A percentile compares a stretch with the other conserved stretches of the same genome.
These are phyloP conservation scores for Glomeris maerens DNA, from an alignment of 1,140 invertebrate genomes.

Conservation along the genomic window DNA sequence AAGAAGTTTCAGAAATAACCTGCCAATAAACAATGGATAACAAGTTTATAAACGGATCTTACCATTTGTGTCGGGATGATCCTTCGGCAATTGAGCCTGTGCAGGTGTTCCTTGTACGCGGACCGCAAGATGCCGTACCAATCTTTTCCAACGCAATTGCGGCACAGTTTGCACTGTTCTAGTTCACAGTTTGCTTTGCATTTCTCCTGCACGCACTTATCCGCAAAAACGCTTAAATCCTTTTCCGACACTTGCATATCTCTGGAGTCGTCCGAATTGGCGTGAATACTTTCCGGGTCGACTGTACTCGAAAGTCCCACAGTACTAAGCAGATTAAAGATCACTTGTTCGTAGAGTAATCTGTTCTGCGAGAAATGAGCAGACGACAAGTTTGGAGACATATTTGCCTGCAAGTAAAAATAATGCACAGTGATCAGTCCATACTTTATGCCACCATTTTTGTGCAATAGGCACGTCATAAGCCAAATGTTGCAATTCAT, in stretches of 20 bases:
- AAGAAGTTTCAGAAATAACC: constrained; percentile 12
- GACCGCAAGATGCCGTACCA: constrained; percentile 42
- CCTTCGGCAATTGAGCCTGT: constrained; percentile 58
- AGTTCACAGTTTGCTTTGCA: constrained; percentile 48
- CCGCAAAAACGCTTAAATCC: constrained; percentile 60
- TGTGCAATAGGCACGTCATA: neutral
- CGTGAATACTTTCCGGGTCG: constrained; percentile 13
- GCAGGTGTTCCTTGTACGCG: constrained; percentile 63
- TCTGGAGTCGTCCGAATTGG: neutral
- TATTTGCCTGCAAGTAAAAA: constrained; percentile 54
- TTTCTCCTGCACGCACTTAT: constrained; percentile 44
- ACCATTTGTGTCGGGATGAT: constrained; percentile 64
- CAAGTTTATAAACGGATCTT: constrained; percentile 24
- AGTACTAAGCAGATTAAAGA: constrained; percentile 69
- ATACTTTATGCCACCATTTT: neutral
- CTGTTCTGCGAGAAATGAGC: constrained; percentile 78
- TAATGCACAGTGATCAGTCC: neutral
- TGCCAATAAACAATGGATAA: neutral
- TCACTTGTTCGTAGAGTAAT: constrained; percentile 79
- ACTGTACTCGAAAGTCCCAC: constrained; percentile 49
- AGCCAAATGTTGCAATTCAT: neutral
- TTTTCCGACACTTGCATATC: constrained; percentile 60
- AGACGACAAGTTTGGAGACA: constrained; percentile 93
- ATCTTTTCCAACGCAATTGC: constrained; percentile 51
- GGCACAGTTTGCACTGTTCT: constrained; percentile 59